Base-by-base conservation (phyloP, 2,888 invertebrate genomes). In the Drosophila kanekoi region DNA sequence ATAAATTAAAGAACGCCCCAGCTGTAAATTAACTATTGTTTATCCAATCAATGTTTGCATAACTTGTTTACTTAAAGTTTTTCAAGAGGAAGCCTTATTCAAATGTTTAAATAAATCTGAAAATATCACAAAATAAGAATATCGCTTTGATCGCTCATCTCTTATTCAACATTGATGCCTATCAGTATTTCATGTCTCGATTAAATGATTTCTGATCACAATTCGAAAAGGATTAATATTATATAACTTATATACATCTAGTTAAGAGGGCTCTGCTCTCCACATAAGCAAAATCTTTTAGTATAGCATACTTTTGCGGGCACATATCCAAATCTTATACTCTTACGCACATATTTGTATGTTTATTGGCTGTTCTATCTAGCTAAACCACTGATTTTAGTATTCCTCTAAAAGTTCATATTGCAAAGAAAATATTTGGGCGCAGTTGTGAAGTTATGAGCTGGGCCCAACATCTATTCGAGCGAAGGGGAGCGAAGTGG, bases 381-480 rank as follows among this genome's bases (percentile, higher is more conserved):
- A 53, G 16, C 23, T 23, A 1, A 23, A 41, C n/a, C 4, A 4
- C 9, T 6, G 18, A 28, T 48, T 20, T 32, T 2, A 16, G 40
- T 16, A 28, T 44, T 48, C 16, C 32, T 14, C 47, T 41, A 45
- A 64, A 23, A 43, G 13, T 40, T 38, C 53, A 51, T 40, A 48
- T 41, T 45, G 23, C 16, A 16, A 43, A 47, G 58, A 44, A 47
- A 40, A 53, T 14, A 41, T 54, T 71, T 75, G 23, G 38, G 20
- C 56, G 45, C 61, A 59, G 57, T 58, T 58, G 47, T 57, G 48
- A 13, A 14, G 32, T 14, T 33, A 9, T 28, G 40, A 38, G 14
- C 23, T 59, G 57, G 59, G 40, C 65, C 65, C 44, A 59, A 59
- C 41, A 44, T 53, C 44, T 49, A 44, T 40, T 44, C 49, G 40